Conservation (phyloP, 2,797 vertebrate species). For the Cichlasoma orientale region DNA sequence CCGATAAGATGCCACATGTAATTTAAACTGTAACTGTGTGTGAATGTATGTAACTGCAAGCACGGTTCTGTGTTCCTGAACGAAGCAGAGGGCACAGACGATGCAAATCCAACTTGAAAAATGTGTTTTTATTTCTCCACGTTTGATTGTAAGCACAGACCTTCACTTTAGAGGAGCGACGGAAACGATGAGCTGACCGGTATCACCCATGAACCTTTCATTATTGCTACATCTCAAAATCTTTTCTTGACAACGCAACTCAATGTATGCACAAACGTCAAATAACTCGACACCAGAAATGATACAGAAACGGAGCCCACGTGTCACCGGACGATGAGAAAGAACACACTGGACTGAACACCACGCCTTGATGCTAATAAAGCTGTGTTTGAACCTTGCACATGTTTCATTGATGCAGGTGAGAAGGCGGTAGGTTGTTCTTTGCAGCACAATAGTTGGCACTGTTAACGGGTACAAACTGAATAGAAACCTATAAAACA, state of each 20-base stretch:
- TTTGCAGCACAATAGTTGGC: conserved; percentile 25
- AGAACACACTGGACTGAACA: conserved; percentile 34
- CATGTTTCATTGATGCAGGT: conserved; percentile 16
- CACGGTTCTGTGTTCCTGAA: neutral
- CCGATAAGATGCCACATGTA: neutral
- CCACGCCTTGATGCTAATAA: conserved; percentile 61
- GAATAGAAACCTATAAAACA: conserved; percentile 2
- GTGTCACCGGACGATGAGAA: neutral
- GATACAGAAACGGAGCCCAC: conserved; percentile 4
- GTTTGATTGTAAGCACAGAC: conserved; percentile 52
- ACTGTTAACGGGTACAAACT: neutral
- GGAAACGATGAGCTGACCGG: conserved; percentile 23
- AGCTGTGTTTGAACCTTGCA: conserved; percentile 64
- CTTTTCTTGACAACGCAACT: conserved; percentile 32
- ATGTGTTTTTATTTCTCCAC: conserved; percentile 59
- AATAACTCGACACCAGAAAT: conserved; percentile 31
- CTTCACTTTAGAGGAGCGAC: conserved; percentile 18
- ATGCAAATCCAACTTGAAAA: conserved; percentile 48
- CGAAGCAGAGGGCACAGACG: conserved; percentile 9
- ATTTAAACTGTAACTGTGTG: too few species aligned
- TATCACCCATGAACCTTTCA: conserved; percentile 7
- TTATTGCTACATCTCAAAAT: conserved; percentile 51
- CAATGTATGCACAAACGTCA: conserved; percentile 41
- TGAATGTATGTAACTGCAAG: accelerated
- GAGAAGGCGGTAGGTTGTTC: conserved; percentile 28